Evolutionary conservation across 53 echinoderm and acorn worm genomes (phyloP).

Genomic region (Glandiceps talaboti): DNA sequence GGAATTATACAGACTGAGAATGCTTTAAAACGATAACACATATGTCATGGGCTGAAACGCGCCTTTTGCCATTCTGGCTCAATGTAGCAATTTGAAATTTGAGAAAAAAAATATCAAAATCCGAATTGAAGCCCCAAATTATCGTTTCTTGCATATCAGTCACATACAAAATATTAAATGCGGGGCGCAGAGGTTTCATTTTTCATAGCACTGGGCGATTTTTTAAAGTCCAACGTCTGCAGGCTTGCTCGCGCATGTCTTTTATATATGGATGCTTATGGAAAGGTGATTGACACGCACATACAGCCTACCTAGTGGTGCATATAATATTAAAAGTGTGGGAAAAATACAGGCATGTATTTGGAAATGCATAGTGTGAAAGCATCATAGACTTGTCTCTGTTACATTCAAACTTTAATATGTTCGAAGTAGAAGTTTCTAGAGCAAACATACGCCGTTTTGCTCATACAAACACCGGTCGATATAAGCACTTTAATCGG

Average conservation of each 20-base stretch:
- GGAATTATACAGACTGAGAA: too few species aligned
- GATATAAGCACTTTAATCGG: not conserved
- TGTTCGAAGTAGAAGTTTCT: not conserved
- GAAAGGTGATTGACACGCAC: not conserved
- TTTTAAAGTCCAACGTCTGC: not conserved
- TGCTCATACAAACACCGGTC: not conserved
- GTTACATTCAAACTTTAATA: not conserved
- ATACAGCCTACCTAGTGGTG: not conserved
- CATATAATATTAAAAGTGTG: not conserved
- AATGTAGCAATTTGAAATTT: too few species aligned
- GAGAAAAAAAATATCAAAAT: too few species aligned
- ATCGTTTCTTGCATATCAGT: too few species aligned
- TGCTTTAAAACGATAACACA: too few species aligned
- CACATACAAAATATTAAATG: too few species aligned
- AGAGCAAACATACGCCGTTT: not conserved
- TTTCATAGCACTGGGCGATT: too few species aligned
- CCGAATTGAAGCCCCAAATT: too few species aligned
- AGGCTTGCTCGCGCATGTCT: not conserved
- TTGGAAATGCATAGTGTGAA: not conserved
- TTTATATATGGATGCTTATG: not conserved
- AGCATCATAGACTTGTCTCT: not conserved
- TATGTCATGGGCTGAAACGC: too few species aligned
- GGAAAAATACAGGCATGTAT: not conserved
- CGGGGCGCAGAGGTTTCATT: too few species aligned
- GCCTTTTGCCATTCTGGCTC: too few species aligned